Evolutionary conservation across 1,140 invertebrate genomes (phyloP).

Genomic region (Ruditapes philippinarum): DNA sequence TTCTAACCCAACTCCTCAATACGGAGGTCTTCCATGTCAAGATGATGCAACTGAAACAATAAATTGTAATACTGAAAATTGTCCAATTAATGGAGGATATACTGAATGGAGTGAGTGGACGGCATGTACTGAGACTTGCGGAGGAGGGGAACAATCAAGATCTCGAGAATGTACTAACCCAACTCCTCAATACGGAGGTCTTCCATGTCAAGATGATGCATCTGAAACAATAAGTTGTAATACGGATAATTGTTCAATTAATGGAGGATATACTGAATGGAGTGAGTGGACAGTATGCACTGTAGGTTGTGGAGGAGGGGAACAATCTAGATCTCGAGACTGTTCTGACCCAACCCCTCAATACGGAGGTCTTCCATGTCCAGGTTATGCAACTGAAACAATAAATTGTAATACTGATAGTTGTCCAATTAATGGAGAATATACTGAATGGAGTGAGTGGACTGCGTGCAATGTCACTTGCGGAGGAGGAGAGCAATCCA

Average conservation of each 20-base stretch:
- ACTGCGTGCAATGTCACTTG: slow-evolving; percentile 95
- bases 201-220: neutral
- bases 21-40: slow-evolving; percentile 57
- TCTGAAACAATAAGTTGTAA: slow-evolving; percentile 56
- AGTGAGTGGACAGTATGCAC: neutral
- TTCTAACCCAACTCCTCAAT: slow-evolving; percentile 63
- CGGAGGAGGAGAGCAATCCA: slow-evolving; percentile 93
- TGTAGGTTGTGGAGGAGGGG: slow-evolving; percentile 3
- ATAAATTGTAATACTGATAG: neutral
- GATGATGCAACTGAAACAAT: neutral
- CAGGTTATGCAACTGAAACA: neutral
- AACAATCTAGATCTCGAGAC: neutral
- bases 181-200: neutral
- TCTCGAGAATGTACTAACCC: neutral
- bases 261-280: slow-evolving; percentile 20
- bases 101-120: slow-evolving; percentile 20
- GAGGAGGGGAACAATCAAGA: neutral
- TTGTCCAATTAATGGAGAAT: slow-evolving; percentile 71
- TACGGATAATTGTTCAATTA: slow-evolving; percentile 58
- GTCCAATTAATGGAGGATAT: slow-evolving; percentile 32
- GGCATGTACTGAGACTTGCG: neutral
- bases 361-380: neutral
- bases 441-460: slow-evolving; percentile 90
- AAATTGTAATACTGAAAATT: neutral
- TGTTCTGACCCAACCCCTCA: slow-evolving; percentile 12